These are phyloP conservation scores for Thera britannica DNA, from an alignment of 2,888 invertebrate species.

Conservation along the genomic window DNA sequence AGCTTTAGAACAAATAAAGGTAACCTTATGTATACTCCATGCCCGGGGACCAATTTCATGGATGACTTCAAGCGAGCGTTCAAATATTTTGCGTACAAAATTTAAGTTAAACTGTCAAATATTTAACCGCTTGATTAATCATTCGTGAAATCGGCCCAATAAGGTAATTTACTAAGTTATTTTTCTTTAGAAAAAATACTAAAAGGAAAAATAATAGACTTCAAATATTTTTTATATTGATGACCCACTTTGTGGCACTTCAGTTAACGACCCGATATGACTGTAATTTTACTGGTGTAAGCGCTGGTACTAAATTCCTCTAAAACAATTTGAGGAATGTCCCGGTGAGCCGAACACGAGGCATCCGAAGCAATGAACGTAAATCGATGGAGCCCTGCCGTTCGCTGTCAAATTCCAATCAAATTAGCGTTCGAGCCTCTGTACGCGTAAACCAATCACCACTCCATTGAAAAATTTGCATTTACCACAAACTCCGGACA, in stretches of 20 bases:
- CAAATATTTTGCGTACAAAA: no score
- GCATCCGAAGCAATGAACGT: slow-evolving; percentile 34
- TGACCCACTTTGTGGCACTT: no score
- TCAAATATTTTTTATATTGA: background rate
- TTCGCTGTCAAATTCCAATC: slow-evolving; percentile 47
- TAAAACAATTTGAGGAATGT: slow-evolving; percentile 42
- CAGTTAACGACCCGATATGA: background rate
- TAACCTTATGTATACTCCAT: no score
- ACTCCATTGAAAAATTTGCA: slow-evolving; percentile 5
- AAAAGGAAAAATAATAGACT: no score
- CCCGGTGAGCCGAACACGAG: slow-evolving; percentile 29
- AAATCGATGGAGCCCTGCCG: slow-evolving; percentile 25
- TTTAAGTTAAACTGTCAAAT: no score
- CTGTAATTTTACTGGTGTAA: slow-evolving; percentile 24
- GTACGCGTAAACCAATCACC: slow-evolving; percentile 9
- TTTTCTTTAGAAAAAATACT: no score
- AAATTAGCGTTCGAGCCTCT: slow-evolving; percentile 36
- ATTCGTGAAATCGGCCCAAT: no score
- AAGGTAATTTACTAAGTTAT: no score
- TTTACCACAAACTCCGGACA: background rate
- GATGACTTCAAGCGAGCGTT: no score
- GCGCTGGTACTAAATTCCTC: slow-evolving; percentile 38
- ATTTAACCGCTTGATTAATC: no score
- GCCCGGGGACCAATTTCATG: no score
- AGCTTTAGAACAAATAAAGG: no score